A percentile compares a stretch with the other conserved stretches of the same genome.
Evolutionary conservation across 2,113 vertebrate genomes (phyloP).

Genomic region (Oreocharis arfaki): DNA sequence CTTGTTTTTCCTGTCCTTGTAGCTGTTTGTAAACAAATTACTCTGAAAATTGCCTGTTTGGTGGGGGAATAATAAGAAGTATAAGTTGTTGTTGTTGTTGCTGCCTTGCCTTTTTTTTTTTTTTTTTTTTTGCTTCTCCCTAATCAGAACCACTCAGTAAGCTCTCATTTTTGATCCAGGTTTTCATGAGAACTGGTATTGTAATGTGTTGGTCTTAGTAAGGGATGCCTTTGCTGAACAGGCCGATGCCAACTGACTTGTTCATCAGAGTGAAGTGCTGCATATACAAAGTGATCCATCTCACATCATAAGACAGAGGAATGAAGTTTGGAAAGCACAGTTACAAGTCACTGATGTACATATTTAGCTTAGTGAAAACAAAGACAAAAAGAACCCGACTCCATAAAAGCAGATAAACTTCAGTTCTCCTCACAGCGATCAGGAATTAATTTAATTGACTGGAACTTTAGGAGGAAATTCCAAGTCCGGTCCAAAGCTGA

Average conservation of each 20-base stretch:
- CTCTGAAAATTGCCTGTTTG: neutral
- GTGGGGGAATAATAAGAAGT: neutral
- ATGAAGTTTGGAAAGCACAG: neutral
- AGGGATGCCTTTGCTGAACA: neutral
- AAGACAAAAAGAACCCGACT: neutral
- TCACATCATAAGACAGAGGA: neutral
- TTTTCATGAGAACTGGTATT: neutral
- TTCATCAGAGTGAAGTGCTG: neutral
- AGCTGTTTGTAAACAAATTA: neutral
- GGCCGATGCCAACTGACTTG: neutral
- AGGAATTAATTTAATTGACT: neutral
- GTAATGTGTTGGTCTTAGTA: neutral
- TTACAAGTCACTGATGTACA: neutral
- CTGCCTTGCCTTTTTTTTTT: neutral
- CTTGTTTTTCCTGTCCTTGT: neutral
- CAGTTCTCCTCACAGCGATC: neutral
- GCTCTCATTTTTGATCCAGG: neutral
- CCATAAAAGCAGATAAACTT: neutral
- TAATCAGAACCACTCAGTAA: neutral
- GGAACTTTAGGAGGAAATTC: neutral
- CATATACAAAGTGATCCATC: neutral
- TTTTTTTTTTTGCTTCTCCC: neutral
- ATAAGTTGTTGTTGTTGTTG: neutral
- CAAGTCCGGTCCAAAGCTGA: neutral
- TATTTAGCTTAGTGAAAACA: neutral